Conservation (phyloP, 2,888 invertebrate genomes). For the Ophioninae sp. region DNA sequence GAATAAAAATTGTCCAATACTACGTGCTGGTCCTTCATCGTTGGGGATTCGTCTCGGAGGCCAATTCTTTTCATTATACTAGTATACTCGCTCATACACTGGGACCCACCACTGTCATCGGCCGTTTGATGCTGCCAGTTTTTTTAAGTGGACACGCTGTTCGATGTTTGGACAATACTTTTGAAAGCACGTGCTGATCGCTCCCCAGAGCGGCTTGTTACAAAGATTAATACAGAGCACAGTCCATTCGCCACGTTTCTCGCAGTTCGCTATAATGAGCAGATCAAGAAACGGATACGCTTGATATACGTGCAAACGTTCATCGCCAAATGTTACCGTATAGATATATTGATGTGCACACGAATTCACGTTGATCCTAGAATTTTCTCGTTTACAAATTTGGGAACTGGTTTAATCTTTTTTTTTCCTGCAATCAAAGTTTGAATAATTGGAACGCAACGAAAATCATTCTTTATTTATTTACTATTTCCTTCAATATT, state of each 20-base stretch:
- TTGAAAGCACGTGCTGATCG: conserved; percentile 58
- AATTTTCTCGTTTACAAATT: too few species aligned
- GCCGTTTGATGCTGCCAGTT: conserved; percentile 8
- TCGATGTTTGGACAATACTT: conserved; percentile 59
- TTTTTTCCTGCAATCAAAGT: too few species aligned
- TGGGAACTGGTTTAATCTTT: too few species aligned
- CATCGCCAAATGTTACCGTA: background rate
- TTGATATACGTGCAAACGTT: background rate
- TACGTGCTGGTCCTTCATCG: conserved; percentile 19
- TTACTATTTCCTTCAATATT: too few species aligned
- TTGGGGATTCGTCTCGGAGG: conserved; percentile 46
- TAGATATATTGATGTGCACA: too few species aligned
- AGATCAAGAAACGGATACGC: background rate
- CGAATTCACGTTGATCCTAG: too few species aligned
- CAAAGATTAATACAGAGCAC: conserved; percentile 65
- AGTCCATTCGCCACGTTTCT: conserved; percentile 65
- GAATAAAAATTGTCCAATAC: conserved; percentile 62
- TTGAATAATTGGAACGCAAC: too few species aligned
- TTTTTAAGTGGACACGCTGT: conserved; percentile 20
- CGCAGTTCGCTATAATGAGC: conserved; percentile 15
- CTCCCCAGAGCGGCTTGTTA: conserved; percentile 60
- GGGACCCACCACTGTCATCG: background rate
- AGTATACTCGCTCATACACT: background rate
- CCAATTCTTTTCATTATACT: conserved; percentile 5
- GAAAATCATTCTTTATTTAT: too few species aligned